Evolutionary conservation across 2,113 vertebrate species (phyloP).

Genomic region (Bufo gargarizans): DNA sequence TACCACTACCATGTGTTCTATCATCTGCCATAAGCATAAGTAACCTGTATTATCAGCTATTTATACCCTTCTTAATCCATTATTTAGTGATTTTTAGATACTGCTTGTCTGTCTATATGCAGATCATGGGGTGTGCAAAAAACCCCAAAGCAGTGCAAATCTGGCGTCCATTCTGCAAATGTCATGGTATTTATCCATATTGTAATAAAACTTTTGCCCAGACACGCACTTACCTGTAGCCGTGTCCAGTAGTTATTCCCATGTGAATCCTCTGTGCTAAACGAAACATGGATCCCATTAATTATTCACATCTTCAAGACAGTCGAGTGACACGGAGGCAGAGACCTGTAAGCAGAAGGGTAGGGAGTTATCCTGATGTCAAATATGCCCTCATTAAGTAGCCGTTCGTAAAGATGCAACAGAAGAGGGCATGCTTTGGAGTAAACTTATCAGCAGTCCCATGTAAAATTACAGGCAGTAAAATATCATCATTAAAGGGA

Average conservation of each 20-base stretch:
- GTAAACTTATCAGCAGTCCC: background rate
- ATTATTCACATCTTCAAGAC: conserved; percentile 24
- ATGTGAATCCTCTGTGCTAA: background rate
- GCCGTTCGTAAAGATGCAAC: background rate
- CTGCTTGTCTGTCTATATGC: background rate
- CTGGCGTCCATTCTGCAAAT: background rate
- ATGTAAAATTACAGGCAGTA: background rate
- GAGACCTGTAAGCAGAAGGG: background rate
- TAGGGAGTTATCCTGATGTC: background rate
- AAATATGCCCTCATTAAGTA: background rate
- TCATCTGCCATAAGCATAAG: background rate
- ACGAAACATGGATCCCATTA: conserved; percentile 5
- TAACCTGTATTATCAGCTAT: background rate
- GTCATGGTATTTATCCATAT: too few relatives aligned
- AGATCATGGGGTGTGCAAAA: background rate
- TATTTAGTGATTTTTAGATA: too few relatives aligned
- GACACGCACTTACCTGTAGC: conserved; percentile 24
- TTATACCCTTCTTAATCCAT: background rate
- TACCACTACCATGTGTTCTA: background rate
- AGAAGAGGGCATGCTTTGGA: too few relatives aligned
- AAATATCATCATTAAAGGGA: background rate
- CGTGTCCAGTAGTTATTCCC: background rate
- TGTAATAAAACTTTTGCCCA: background rate
- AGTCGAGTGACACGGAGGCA: background rate
- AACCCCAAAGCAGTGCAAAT: background rate